These are phyloP conservation scores for Hiodon alosoides DNA, from an alignment of 2,113 vertebrate species.

Conservation along the genomic window DNA sequence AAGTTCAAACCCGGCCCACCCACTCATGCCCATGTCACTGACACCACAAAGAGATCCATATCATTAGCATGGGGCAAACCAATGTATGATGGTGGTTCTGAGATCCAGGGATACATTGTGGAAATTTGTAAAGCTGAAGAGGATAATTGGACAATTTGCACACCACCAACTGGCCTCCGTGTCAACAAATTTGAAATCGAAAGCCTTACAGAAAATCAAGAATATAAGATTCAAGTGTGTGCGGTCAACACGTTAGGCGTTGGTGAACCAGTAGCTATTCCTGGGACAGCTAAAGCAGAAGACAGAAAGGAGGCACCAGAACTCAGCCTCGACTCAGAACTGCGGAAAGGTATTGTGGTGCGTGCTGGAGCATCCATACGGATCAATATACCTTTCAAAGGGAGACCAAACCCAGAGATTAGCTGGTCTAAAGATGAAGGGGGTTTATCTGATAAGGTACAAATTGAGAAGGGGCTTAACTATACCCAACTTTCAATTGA, in stretches of 20 bases:
- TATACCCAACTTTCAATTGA: slow-evolving; percentile 80
- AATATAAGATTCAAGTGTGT: slow-evolving; percentile 76
- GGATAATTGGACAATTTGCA: slow-evolving; percentile 79
- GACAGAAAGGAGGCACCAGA: slow-evolving; percentile 83
- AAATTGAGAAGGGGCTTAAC: slow-evolving; percentile 72
- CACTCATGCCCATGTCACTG: slow-evolving; percentile 67
- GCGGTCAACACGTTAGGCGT: slow-evolving; percentile 80
- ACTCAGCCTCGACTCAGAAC: slow-evolving; percentile 80
- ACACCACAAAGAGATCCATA: slow-evolving; percentile 74
- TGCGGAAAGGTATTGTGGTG: slow-evolving; percentile 86
- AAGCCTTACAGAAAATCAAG: slow-evolving; percentile 76
- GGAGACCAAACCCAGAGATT: slow-evolving; percentile 86
- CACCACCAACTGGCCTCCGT: slow-evolving; percentile 75
- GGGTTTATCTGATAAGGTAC: slow-evolving; percentile 74
- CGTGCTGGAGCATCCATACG: slow-evolving; percentile 86
- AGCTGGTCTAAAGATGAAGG: slow-evolving; percentile 86
- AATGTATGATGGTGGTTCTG: slow-evolving; percentile 77
- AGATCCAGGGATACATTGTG: slow-evolving; percentile 75
- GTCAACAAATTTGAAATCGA: slow-evolving; percentile 74
- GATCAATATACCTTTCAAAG: slow-evolving; percentile 89
- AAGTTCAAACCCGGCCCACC: slow-evolving; percentile 81
- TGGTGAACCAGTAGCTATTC: slow-evolving; percentile 70
- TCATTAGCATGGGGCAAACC: slow-evolving; percentile 76
- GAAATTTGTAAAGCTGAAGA: slow-evolving; percentile 82
- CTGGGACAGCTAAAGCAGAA: slow-evolving; percentile 82